Evolutionary conservation across 2,888 invertebrate species (phyloP).

Genomic region (Drosophila nr. perissopoda): DNA sequence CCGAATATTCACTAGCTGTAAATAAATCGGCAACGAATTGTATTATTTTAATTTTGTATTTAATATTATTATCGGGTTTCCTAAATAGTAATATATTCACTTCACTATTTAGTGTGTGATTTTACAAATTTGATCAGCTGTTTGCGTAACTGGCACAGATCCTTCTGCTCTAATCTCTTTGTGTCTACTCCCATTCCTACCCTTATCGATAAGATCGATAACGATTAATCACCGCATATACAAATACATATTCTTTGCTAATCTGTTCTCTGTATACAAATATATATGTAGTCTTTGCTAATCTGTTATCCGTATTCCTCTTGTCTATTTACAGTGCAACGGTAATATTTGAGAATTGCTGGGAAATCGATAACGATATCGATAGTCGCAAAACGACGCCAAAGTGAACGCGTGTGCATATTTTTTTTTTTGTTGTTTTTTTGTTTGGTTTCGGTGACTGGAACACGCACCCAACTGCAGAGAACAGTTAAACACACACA

Average conservation of each 20-base stretch:
- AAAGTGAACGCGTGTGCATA: conserved; percentile 48
- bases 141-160: too few relatives aligned
- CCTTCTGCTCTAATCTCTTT: neutral
- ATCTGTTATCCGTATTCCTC: neutral
- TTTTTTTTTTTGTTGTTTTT: conserved; percentile 44
- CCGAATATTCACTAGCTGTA: too few relatives aligned
- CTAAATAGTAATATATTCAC: too few relatives aligned
- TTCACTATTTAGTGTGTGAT: too few relatives aligned
- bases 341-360: neutral
- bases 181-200: too few relatives aligned
- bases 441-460: conserved; percentile 44
- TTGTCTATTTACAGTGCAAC: conserved; percentile 40
- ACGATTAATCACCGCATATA: neutral
- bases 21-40: too few relatives aligned
- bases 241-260: neutral
- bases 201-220: neutral
- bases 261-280: neutral
- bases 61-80: too few relatives aligned
- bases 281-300: neutral
- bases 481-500: conserved; percentile 31
- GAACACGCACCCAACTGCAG: conserved; percentile 22
- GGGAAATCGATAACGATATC: conserved; percentile 17
- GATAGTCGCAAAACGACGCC: conserved; percentile 15
- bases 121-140: too few relatives aligned
- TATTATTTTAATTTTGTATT: too few relatives aligned